Conservation (phyloP, 2,888 invertebrate species). For the Metalampra italica region DNA sequence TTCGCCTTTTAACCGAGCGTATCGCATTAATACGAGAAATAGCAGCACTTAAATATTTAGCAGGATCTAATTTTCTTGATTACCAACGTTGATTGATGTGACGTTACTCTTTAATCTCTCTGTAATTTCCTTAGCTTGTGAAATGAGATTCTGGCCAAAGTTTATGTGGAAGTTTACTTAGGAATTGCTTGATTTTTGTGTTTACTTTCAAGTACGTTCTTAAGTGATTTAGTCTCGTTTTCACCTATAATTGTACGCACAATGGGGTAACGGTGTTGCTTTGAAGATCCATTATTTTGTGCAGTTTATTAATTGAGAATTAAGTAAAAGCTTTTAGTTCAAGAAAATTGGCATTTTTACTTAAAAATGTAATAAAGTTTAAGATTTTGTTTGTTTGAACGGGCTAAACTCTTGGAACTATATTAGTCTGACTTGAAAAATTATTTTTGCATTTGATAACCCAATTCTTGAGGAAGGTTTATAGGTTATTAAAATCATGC, state of each 20-base stretch:
- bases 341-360: too few relatives aligned
- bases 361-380: too few relatives aligned
- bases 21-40: background rate
- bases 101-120: conserved; percentile 24
- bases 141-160: conserved; percentile 13
- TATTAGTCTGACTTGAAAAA: too few relatives aligned
- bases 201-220: conserved; percentile 1
- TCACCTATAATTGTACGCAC: background rate
- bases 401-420: too few relatives aligned
- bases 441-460: too few relatives aligned
- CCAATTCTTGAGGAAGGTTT: too few relatives aligned
- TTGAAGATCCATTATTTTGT: too few relatives aligned
- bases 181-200: conserved; percentile 2
- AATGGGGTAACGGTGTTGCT: too few relatives aligned
- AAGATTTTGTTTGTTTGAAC: too few relatives aligned
- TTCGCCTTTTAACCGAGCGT: background rate
- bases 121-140: conserved; percentile 12
- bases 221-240: background rate
- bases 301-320: too few relatives aligned
- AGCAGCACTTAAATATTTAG: conserved; percentile 8
- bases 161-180: conserved; percentile 10
- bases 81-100: conserved; percentile 41
- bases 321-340: too few relatives aligned
- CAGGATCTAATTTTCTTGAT: conserved; percentile 34
- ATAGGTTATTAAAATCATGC: too few relatives aligned